Percentiles rank a stretch among this genome's conserved stretches.
Evolutionary conservation across 1,140 invertebrate species (phyloP).

Genomic region (Cydia amplana): DNA sequence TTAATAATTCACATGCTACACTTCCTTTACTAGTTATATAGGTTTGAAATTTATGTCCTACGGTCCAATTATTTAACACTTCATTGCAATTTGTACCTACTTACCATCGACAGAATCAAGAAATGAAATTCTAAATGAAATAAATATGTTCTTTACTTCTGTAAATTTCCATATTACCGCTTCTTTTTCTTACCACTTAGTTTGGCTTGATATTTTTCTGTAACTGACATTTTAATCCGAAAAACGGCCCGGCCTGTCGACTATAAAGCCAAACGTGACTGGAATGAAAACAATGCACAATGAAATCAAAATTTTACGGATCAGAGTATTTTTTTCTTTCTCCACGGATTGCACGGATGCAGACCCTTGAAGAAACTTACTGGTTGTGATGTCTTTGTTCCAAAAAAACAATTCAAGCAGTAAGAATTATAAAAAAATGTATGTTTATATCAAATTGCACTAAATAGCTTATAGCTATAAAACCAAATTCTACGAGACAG

Average conservation of each 20-base stretch:
- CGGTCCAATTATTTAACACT: no score
- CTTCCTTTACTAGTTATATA: no score
- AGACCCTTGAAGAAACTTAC: not conserved
- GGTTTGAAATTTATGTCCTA: no score
- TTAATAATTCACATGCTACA: no score
- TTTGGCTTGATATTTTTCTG: slow-evolving; percentile 60
- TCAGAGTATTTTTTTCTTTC: not conserved
- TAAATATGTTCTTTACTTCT: not conserved
- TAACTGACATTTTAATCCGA: slow-evolving; percentile 65
- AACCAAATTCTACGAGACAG: slow-evolving; percentile 36
- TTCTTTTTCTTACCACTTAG: slow-evolving; percentile 9
- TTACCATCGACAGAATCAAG: no score
- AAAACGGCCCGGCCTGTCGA: slow-evolving; percentile 53
- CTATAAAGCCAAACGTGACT: slow-evolving; percentile 64
- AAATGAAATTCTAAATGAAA: slow-evolving; percentile 7
- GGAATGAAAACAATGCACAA: slow-evolving; percentile 54
- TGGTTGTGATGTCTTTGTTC: no score
- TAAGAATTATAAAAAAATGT: not conserved
- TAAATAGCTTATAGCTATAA: not conserved
- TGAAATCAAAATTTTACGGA: slow-evolving; percentile 26
- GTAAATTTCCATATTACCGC: slow-evolving; percentile 15
- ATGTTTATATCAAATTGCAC: not conserved
- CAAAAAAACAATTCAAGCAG: slow-evolving; percentile 34
- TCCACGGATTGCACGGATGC: not conserved
- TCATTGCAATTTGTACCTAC: no score